A percentile compares a stretch with the other conserved stretches of the same genome.
These are phyloP conservation scores for Xestia xanthographa DNA, from an alignment of 2,888 invertebrate species.

Conservation along the genomic window DNA sequence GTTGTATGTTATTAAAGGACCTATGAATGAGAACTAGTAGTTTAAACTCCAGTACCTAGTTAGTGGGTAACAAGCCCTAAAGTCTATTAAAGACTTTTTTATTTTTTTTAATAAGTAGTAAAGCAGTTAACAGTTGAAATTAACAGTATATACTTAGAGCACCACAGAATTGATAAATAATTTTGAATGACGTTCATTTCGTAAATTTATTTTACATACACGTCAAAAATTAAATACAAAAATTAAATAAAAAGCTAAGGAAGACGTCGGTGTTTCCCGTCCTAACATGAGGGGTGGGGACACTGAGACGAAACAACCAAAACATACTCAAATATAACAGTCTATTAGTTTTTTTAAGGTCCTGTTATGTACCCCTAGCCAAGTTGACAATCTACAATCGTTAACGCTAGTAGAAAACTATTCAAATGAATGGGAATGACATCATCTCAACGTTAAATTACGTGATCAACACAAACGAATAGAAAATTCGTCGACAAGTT, in stretches of 20 bases:
- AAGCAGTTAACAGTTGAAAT: neutral
- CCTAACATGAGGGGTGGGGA: no score
- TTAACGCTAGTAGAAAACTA: no score
- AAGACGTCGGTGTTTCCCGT: neutral
- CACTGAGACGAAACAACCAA: neutral
- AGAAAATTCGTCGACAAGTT: no score
- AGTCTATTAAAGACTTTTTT: neutral
- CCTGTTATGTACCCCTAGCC: no score
- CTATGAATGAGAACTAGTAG: neutral
- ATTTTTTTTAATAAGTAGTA: neutral
- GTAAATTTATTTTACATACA: neutral
- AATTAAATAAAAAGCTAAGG: no score
- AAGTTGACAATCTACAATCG: no score
- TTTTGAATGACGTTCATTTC: neutral
- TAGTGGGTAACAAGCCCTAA: neutral
- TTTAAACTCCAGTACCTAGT: neutral
- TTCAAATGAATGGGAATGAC: no score
- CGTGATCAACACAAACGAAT: no score
- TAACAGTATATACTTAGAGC: neutral
- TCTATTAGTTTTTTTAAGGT: no score
- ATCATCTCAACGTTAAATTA: no score
- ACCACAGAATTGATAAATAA: neutral
- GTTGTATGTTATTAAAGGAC: neutral
- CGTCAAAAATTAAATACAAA: neutral
- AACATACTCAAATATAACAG: no score